Base-by-base conservation (phyloP, 37 sponge, comb jelly and placozoan genomes). In the Aplysina aerophoba region DNA sequence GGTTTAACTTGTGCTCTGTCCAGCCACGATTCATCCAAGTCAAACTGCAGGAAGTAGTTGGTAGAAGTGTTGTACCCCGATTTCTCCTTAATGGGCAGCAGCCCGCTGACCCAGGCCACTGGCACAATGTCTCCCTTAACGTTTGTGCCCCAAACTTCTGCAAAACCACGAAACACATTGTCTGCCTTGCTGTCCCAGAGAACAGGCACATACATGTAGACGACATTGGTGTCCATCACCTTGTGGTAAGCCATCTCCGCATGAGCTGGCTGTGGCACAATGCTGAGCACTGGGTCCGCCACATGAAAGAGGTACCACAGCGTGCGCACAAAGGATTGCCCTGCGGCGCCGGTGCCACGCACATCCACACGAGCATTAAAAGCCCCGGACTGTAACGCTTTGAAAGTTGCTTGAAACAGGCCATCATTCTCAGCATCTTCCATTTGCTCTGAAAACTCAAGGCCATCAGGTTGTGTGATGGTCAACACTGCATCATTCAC, bases 81-180 rank as follows among this genome's bases (percentile, higher is more conserved):
- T 63, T 82, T 62, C 12, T 64, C 37, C 36, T 58, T 39, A 55
- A 84, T 53, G 2, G 73, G 44, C 53, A 80, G 12, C 33, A 88
- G 13, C 35, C 84, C 84, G 31, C 84, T 85, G 19, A 88, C 20
- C 89, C 89, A 88, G 12, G 79, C 84, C 11, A 88, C 78, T n/a
- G 89, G 89, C 24, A 88, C 84, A 21, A 73, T 20, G 14, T 82
- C 80, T 4, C 65, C 80, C 15, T 15, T 25, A 24, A 58, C 36
- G 5, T 24, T 27, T 13, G 69, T 88, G 4, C 84, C 89, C 89
- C 89, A 88, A 1, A 88, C 84, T 63, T 88, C 63, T 25, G 83
- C 61, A 79, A 82, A 88, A 33, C 55, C 79, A 21, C 89, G 82
- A 84, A 66, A 88, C 15, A 40, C 40, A 34, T 34, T 24, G 24